phyloP scores from a whole-genome alignment of 2,797 vertebrate genomes.

The Pristis pectinata region DNA sequence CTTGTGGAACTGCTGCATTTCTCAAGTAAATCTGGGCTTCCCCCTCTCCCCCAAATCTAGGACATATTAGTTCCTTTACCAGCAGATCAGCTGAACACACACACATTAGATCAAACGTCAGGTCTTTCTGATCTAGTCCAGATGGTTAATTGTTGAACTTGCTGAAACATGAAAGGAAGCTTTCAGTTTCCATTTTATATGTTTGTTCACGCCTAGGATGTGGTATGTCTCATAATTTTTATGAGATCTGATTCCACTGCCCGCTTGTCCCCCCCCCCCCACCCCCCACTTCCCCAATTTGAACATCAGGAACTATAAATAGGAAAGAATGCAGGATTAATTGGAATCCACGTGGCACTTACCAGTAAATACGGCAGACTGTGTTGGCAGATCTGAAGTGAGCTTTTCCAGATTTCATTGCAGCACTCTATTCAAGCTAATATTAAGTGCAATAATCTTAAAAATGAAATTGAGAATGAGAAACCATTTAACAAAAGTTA shows the following conservation, averaged over 20 bases:
- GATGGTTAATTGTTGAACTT: not conserved
- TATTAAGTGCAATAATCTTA: not conserved
- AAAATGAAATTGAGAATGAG: too few relatives aligned
- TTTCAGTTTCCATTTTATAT: not conserved
- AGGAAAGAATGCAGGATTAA: constrained; percentile 1
- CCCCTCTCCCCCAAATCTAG: not conserved
- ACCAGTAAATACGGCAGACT: not conserved
- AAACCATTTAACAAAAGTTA: not conserved
- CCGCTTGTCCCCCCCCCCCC: not conserved
- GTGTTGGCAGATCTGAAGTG: not conserved
- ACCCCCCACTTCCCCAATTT: not conserved
- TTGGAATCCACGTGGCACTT: not conserved
- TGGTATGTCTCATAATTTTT: constrained; percentile 16
- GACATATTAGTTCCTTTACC: too few relatives aligned
- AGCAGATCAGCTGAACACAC: not conserved
- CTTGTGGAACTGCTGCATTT: too few relatives aligned
- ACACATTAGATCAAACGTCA: not conserved
- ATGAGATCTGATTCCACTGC: not conserved
- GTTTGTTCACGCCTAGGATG: not conserved
- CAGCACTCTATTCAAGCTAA: not conserved
- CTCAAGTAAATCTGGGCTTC: too few relatives aligned
- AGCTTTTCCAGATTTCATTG: not conserved
- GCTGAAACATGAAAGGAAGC: not conserved
- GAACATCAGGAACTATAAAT: not conserved
- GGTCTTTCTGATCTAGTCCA: not conserved